A percentile compares a stretch with the other conserved stretches of the same genome.
Conservation (phyloP, 2,113 vertebrate species). For the Cranoglanis bouderius region DNA sequence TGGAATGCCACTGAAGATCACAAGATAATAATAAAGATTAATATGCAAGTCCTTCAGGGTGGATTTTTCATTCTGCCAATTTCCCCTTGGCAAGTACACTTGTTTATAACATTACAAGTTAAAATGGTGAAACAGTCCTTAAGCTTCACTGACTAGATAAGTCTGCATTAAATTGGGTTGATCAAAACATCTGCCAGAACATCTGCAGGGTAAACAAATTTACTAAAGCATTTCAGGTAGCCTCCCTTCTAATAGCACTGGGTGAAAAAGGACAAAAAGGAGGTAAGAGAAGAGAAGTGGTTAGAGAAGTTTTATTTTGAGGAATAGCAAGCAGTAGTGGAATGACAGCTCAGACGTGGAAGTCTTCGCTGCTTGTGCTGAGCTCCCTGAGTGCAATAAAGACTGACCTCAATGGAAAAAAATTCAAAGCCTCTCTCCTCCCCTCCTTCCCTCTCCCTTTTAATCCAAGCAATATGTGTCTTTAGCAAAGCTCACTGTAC, state of each 20-base stretch:
- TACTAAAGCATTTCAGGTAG: neutral
- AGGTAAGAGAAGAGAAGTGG: neutral
- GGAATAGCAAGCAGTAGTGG: neutral
- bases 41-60: no score
- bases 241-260: neutral
- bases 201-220: conserved; percentile 16
- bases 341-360: conserved; percentile 29
- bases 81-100: neutral
- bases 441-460: conserved; percentile 46
- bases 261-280: neutral
- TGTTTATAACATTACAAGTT: neutral
- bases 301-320: neutral
- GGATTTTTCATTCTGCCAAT: neutral
- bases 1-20: neutral
- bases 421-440: conserved; percentile 58
- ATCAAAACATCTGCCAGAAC: neutral
- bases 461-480: conserved; percentile 66
- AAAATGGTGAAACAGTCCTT: neutral
- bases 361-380: conserved; percentile 12
- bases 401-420: conserved; percentile 64
- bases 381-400: conserved; percentile 49
- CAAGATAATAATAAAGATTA: neutral
- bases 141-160: neutral
- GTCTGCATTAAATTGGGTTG: neutral
- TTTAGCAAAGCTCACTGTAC: conserved; percentile 44